Percentiles rank a stretch among this genome's conserved stretches.
phyloP scores from a whole-genome alignment of 2,888 invertebrate species.

The Eilema sororculum region DNA sequence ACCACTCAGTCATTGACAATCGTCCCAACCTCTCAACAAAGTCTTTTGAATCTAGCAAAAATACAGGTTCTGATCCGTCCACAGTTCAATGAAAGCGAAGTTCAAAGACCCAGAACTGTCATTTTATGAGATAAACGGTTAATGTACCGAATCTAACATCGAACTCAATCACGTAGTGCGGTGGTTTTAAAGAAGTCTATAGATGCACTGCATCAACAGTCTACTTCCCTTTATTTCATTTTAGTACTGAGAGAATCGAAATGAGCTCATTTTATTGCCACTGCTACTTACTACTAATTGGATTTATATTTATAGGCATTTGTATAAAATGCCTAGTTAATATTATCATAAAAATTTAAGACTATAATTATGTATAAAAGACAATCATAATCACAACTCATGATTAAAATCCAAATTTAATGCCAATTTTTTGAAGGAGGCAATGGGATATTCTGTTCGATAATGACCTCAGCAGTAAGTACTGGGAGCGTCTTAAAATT shows the following conservation, averaged over 20 bases:
- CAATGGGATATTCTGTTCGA: no score
- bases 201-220: constrained; percentile 36
- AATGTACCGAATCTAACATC: constrained; percentile 44
- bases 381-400: no score
- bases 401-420: no score
- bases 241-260: not conserved
- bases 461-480: no score
- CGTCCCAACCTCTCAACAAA: constrained; percentile 6
- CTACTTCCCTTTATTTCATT: constrained; percentile 1
- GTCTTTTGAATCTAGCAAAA: constrained; percentile 27
- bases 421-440: no score
- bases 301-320: no score
- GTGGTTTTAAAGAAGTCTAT: constrained; percentile 47
- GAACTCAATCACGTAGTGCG: constrained; percentile 60
- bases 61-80: constrained; percentile 29
- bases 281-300: no score
- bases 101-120: constrained; percentile 54
- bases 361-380: no score
- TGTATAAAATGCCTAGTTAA: no score
- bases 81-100: constrained; percentile 43
- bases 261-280: no score
- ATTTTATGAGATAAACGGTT: constrained; percentile 50
- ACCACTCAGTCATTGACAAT: constrained; percentile 28
- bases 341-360: no score
- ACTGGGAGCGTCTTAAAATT: no score